Percentiles rank a stretch among this genome's conserved stretches.
Conservation (phyloP, 2,888 invertebrate genomes). For the Drosophila falleni region DNA sequence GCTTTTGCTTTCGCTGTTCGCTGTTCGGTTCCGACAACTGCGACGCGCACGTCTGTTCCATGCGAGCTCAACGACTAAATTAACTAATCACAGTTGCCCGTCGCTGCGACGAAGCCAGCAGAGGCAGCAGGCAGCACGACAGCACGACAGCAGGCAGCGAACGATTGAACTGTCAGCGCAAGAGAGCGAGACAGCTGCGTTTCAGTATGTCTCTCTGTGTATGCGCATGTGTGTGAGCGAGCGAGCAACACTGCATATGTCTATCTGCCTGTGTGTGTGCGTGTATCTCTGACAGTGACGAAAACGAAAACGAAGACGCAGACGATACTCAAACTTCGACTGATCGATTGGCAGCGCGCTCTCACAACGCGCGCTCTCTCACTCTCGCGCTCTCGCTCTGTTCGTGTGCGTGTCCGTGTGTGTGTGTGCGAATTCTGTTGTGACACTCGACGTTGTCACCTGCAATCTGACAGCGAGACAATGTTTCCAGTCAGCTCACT, state of each 20-base stretch:
- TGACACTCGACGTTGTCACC: constrained; percentile 85
- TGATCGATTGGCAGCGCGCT: constrained; percentile 64
- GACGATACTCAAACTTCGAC: constrained; percentile 45
- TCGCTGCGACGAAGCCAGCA: constrained; percentile 82
- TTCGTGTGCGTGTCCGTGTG: background rate
- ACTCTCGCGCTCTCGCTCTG: constrained; percentile 24
- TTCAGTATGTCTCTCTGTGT: background rate
- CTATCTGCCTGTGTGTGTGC: background rate
- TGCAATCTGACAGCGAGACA: constrained; percentile 84
- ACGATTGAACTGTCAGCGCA: constrained; percentile 82
- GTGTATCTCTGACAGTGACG: constrained; percentile 51
- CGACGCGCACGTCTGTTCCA: constrained; percentile 85
- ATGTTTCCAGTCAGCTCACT: constrained; percentile 56
- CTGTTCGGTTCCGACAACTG: constrained; percentile 60
- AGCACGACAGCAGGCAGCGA: constrained; percentile 25
- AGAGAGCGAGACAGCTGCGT: constrained; percentile 44
- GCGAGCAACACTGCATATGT: constrained; percentile 2
- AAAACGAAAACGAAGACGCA: constrained; percentile 14
- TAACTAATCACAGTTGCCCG: constrained; percentile 85
- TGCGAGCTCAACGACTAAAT: constrained; percentile 85
- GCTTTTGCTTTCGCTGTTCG: constrained; percentile 27
- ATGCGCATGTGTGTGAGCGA: constrained; percentile 22
- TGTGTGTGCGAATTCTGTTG: constrained; percentile 45
- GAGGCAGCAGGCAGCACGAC: constrained; percentile 31
- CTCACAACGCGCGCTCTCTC: constrained; percentile 2